These are phyloP conservation scores for Anguilla anguilla DNA, from an alignment of 2,797 vertebrate species.

Conservation along the genomic window DNA sequence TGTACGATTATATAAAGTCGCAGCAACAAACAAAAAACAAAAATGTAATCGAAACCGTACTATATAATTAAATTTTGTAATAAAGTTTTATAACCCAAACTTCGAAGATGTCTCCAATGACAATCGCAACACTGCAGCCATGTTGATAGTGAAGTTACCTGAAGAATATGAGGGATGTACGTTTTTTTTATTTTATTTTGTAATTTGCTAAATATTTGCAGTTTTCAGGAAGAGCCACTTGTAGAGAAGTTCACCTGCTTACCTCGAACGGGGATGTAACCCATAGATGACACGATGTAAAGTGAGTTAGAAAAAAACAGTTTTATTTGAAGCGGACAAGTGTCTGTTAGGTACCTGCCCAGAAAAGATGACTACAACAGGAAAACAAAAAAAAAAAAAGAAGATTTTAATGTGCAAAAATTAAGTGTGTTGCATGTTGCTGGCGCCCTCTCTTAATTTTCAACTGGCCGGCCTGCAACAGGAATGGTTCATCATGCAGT, in stretches of 20 bases:
- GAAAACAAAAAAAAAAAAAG: background rate
- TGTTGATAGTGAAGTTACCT: constrained; percentile 68
- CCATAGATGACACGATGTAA: background rate
- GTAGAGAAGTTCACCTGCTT: constrained; percentile 42
- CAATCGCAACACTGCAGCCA: constrained; percentile 64
- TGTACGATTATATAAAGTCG: constrained; percentile 61
- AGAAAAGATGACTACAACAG: background rate
- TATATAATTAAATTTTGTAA: constrained; percentile 61
- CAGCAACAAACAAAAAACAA: constrained; percentile 42
- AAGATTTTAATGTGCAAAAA: constrained; percentile 47
- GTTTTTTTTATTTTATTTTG: constrained; percentile 58
- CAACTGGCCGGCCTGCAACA: background rate
- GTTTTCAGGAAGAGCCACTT: constrained; percentile 31
- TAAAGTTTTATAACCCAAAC: constrained; percentile 41
- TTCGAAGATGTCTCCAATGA: constrained; percentile 50
- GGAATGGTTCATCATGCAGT: constrained; percentile 1
- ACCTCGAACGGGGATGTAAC: constrained; percentile 45
- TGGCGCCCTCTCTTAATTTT: background rate
- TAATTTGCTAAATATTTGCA: constrained; percentile 48
- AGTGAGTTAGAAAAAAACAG: constrained; percentile 7
- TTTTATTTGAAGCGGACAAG: constrained; percentile 2
- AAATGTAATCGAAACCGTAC: constrained; percentile 42
- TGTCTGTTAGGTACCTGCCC: constrained; percentile 12
- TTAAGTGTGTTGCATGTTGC: constrained; percentile 41
- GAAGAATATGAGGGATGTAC: constrained; percentile 57